Base-by-base conservation (phyloP, 2,113 vertebrate genomes). In the Myotis davidii region DNA sequence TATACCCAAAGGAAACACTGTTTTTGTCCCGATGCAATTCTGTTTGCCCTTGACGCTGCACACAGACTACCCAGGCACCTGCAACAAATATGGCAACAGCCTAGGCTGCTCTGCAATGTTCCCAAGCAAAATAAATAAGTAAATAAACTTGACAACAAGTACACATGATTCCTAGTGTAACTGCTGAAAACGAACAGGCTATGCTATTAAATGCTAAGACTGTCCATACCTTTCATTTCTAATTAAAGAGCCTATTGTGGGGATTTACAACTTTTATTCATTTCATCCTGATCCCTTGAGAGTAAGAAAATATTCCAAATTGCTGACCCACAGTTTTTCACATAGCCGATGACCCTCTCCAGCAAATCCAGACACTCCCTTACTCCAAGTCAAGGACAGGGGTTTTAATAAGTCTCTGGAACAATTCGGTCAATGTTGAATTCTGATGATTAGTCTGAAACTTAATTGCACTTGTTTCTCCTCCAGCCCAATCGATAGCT, bases 391-490 rank as follows among this genome's bases (percentile, higher is more conserved):
- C 81, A 93, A 82, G 59, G 37, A 89, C 50, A 94, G 65, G 14
- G 25, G 29, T 73, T 96, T 87, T 77, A 84, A 87, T 39, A 45
- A 97, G 39, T 94, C 83, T 34, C 37, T 14, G 20, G 45, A 74
- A 90, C 23, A 64, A 56, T 5, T 78, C 25, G 8, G 83, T 85
- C 67, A 82, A 65, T 65, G 87, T 6, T 83, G 90, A 74, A 87
- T 90, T 78, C 42, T 37, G n/a, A 61, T 85, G 85, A 96, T 95
- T 95, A 93, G 56, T 88, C 86, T 42, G 69, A 97, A 86, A 95
- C 92, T 93, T 97, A 90, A 70, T 23, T 92, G 20, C 73, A 77
- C 84, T 93, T 96, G 92, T 89, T 98, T 94, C 96, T 91, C 56
- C 34, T 86, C 59, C 96, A 94, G 77, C 70, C 94, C 82, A 67